phyloP scores from a whole-genome alignment of 2,113 vertebrate species.

The Girardinichthys multiradiatus region DNA sequence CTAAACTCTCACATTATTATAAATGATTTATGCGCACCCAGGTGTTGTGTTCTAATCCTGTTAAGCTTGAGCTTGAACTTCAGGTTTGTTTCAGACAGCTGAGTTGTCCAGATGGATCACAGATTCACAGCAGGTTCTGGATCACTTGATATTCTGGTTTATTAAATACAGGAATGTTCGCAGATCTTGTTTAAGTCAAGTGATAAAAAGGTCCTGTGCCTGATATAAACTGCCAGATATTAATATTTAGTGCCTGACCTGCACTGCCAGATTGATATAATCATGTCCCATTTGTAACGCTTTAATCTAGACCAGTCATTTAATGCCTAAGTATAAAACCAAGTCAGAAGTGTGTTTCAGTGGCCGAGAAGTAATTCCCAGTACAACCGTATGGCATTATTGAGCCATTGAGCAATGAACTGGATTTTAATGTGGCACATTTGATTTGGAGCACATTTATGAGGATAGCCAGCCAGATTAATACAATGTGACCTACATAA shows the following conservation, averaged over 20 bases:
- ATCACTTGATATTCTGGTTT: constrained; percentile 39
- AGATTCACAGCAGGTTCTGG: constrained; percentile 36
- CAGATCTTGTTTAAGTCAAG: constrained; percentile 46
- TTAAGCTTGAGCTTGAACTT: constrained; percentile 42
- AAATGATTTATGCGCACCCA: constrained; percentile 40
- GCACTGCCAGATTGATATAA: constrained; percentile 46
- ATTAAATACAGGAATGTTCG: constrained; percentile 53
- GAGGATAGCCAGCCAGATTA: constrained; percentile 65
- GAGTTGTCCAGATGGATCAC: constrained; percentile 41
- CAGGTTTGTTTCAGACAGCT: constrained; percentile 32
- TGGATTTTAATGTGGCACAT: constrained; percentile 68
- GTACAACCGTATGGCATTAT: constrained; percentile 38
- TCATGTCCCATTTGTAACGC: constrained; percentile 42
- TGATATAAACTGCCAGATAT: constrained; percentile 50
- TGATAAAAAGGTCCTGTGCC: constrained; percentile 41
- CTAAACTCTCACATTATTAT: constrained; percentile 38
- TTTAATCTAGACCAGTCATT: constrained; percentile 40
- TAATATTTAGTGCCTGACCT: constrained; percentile 56
- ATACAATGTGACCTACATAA: constrained; percentile 77
- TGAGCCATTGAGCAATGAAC: constrained; percentile 58
- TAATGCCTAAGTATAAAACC: constrained; percentile 27
- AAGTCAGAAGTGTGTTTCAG: constrained; percentile 26
- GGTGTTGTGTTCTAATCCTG: constrained; percentile 8
- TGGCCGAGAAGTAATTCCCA: constrained; percentile 32
- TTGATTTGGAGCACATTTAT: constrained; percentile 69